Percentiles rank a stretch among this genome's conserved stretches.
phyloP scores from a whole-genome alignment of 2,888 invertebrate genomes.

The Xylophagus ater region DNA sequence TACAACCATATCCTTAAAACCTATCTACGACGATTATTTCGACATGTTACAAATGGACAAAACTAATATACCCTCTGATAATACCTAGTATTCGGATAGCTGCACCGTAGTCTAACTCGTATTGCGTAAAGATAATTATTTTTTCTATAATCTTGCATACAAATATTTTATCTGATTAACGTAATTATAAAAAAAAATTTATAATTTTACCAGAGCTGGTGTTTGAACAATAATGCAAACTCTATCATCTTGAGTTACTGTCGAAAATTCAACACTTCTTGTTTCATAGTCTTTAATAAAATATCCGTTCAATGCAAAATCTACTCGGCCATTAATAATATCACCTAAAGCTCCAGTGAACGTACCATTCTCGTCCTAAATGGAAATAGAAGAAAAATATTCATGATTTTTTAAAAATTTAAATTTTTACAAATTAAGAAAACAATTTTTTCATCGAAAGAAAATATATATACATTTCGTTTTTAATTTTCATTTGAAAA shows the following conservation, averaged over 20 bases:
- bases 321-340: conserved; percentile 15
- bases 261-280: conserved; percentile 16
- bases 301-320: conserved; percentile 16
- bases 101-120: no score
- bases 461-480: no score
- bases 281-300: conserved; percentile 20
- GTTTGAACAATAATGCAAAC: conserved; percentile 17
- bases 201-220: conserved; percentile 15
- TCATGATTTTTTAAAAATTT: no score
- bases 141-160: no score
- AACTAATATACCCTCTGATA: neutral
- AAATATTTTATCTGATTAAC: neutral
- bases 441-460: no score
- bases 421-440: no score
- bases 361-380: no score
- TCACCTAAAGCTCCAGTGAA: conserved; percentile 19
- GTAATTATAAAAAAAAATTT: neutral
- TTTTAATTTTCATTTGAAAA: no score
- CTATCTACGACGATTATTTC: neutral
- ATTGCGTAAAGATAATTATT: no score
- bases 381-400: no score
- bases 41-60: neutral
- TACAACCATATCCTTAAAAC: no score
- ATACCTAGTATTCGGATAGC: no score
- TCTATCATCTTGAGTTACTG: conserved; percentile 17